Evolutionary conservation across 2,888 invertebrate species (phyloP), one percentile per base, ranked within the genome.

Genomic region (Cotesia congregata): DNA sequence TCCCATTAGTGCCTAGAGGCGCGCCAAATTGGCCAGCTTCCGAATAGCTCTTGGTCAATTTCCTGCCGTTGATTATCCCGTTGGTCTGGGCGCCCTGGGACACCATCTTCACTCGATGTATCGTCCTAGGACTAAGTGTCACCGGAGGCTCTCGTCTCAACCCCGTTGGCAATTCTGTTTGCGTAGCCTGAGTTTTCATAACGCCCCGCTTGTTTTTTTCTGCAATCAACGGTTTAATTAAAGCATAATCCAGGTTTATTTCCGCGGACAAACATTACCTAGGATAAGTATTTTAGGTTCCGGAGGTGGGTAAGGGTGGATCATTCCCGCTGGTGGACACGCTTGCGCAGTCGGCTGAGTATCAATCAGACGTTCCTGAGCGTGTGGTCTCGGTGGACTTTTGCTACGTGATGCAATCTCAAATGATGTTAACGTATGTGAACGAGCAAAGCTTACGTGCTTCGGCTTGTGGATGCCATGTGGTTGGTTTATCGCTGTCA

Each of bases 141-240:
- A 92, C 89, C 76, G 91, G 91, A 30, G 87, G 88, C 1, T 89
- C 87, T 1, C 88, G 85, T 41, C 86, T 85, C 79, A 94, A 91
- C 83, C 93, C 92, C 82, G 93, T 92, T 5, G 95, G 94, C 40
- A 93, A 92, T 91, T 97, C 97, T 5, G 94, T 97, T 90, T 97
- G 97, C 4, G 97, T 97, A 15, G 97, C 97, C 90, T 97, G 97
- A 0, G 97, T 97, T 89, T 96, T 95, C 97, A 97, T 97, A 0
- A 94, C 94, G 60, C 94, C 93, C 85, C 95, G 93, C 87, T 96
- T 96, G 79, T 95, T 15, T 70, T 77, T 77, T 64, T 77, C 74
- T 71, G 41, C 40, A 69, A 41, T 30, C 61, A 69, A 3, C 17
- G 9, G 12, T 40, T n/a, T 20, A 69, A 40, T 41, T 9, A 74